These are phyloP conservation scores for Antennarius maculatus DNA, from an alignment of 2,797 vertebrate species.

Conservation along the genomic window DNA sequence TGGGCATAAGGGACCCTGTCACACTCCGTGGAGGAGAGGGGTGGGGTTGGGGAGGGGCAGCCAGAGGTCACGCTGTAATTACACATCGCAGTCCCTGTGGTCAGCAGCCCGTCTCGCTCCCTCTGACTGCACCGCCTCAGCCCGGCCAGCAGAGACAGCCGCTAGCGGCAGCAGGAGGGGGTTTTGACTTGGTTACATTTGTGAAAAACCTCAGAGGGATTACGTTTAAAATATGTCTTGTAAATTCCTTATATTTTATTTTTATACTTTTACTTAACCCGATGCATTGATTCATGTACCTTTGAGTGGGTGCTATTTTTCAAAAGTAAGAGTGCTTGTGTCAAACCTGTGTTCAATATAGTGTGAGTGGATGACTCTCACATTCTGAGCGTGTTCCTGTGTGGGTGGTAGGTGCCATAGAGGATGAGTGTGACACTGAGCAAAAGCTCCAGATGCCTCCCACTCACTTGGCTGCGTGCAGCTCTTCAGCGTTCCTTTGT, in stretches of 20 bases:
- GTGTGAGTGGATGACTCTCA: slow-evolving; percentile 22
- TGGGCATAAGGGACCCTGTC: slow-evolving; percentile 57
- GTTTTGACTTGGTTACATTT: neutral
- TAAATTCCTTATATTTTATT: neutral
- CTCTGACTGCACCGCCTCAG: slow-evolving; percentile 45
- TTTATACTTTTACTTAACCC: slow-evolving; percentile 8
- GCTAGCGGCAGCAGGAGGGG: slow-evolving; percentile 17
- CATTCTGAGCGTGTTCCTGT: slow-evolving; percentile 47
- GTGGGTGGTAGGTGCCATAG: slow-evolving; percentile 65
- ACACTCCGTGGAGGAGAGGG: slow-evolving; percentile 45
- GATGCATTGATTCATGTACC: slow-evolving; percentile 11
- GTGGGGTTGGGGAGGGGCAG: slow-evolving; percentile 49
- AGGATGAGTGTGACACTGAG: slow-evolving; percentile 64
- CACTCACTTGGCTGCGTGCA: slow-evolving; percentile 52
- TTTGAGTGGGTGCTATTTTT: slow-evolving; percentile 4
- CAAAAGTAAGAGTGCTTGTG: slow-evolving; percentile 6
- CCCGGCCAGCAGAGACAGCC: slow-evolving; percentile 26
- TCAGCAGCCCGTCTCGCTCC: slow-evolving; percentile 60
- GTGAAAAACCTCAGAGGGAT: neutral
- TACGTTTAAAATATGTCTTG: neutral
- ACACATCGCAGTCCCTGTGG: slow-evolving; percentile 75
- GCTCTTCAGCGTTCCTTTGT: slow-evolving; percentile 53
- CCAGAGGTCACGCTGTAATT: slow-evolving; percentile 76
- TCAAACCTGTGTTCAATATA: slow-evolving; percentile 35
- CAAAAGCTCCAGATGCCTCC: slow-evolving; percentile 52